These are phyloP conservation scores for Harlomillsia oculata DNA, from an alignment of 1,140 invertebrate genomes.

Conservation along the genomic window DNA sequence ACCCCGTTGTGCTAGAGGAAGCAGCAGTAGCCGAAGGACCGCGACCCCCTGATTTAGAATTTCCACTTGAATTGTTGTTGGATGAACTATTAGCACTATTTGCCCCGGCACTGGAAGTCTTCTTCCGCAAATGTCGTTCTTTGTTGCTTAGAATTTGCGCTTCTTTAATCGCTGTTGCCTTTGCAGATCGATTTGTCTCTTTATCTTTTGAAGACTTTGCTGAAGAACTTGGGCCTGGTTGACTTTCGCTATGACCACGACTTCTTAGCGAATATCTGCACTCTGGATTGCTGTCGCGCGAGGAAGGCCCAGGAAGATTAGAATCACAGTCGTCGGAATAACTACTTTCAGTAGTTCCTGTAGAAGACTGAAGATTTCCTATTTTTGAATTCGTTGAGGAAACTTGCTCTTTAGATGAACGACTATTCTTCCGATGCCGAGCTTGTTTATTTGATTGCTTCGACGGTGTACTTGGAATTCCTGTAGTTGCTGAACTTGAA, in stretches of 20 bases:
- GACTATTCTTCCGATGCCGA: neutral
- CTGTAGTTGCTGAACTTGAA: neutral
- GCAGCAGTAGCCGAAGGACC: constrained; percentile 36
- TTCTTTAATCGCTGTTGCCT: constrained; percentile 2
- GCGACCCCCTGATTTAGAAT: constrained; percentile 18
- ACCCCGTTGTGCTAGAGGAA: constrained; percentile 52
- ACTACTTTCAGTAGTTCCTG: neutral
- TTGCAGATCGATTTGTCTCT: constrained; percentile 12
- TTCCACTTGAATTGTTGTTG: neutral
- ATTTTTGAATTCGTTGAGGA: neutral
- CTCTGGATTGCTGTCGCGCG: constrained; percentile 1
- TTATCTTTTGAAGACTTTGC: too few relatives aligned
- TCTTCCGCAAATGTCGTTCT: constrained; percentile 27
- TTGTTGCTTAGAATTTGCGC: constrained; percentile 33
- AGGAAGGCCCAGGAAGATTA: constrained; percentile 17
- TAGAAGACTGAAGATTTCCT: neutral
- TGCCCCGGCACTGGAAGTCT: neutral
- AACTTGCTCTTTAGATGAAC: neutral
- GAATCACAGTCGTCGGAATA: constrained; percentile 1
- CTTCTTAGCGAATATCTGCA: constrained; percentile 29
- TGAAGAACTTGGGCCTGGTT: constrained; percentile 1
- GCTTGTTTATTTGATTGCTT: too few relatives aligned
- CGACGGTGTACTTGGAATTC: too few relatives aligned
- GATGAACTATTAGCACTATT: neutral
- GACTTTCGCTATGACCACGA: constrained; percentile 13